Base-by-base conservation (phyloP, 2,888 invertebrate genomes). In the Melieria omissa region DNA sequence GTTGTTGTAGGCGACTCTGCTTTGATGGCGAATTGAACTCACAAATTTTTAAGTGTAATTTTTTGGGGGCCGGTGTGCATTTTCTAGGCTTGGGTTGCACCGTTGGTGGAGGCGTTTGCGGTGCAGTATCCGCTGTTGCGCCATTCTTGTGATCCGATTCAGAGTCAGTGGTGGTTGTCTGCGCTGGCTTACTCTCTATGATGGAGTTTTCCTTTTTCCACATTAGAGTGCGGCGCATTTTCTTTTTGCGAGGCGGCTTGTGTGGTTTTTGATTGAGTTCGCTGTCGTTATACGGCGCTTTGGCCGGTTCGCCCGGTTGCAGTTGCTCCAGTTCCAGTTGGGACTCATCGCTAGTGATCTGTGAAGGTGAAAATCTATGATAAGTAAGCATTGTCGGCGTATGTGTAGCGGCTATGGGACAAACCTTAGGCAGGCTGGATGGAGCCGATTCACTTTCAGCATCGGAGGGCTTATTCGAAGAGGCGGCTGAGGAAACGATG, bases 131-230 rank as follows among this genome's bases (percentile, higher is more conserved):
- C 0, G 57, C 7, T 45, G 61, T 45, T 8, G 73, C 54, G 0
- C 45, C 8, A 58, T 65, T 4, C 9, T 80, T 81, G 57, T 73
- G 75, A 44, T 84, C 84, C 0, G 82, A 78, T 4, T 86, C 86
- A 0, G 85, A 85, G 57, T 86, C 85, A 1, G 85, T 83, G n/a
- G 81, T 79, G 6, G 78, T 79, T 41, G 73, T 73, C 12, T 57
- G 46, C 0, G 72, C 9, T 16, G 81, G 76, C 0, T 79, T 80
- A 29, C 79, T 79, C 60, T 82, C 83, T 4, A 81, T 78, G 65
- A 81, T 81, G 0, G 80, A 80, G 45, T 76, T 79, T n/a, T 85
- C 84, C 66, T 83, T 84, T 65, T 82, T 82, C 82, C 80, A 82
- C 9, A 80, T 78, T 4, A 83, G 68, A 0, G 79, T 80, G 54